Percentiles rank a stretch among this genome's conserved stretches.
Evolutionary conservation across 2,113 vertebrate genomes (phyloP).

Genomic region (Athene cunicularia): DNA sequence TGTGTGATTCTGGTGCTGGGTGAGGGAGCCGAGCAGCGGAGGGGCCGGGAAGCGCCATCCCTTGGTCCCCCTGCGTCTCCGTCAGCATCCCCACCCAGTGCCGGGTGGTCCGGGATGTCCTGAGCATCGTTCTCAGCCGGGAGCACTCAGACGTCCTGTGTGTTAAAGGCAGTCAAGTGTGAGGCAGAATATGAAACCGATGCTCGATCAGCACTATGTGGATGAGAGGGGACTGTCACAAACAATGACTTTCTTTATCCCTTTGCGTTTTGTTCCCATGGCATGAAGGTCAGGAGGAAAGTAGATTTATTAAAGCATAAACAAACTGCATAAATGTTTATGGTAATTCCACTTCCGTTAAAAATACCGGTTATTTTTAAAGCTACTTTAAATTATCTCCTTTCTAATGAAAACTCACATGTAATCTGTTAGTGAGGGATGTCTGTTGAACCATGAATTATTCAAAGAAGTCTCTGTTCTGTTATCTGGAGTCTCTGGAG

Average conservation of each 20-base stretch:
- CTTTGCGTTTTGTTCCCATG: conserved; percentile 73
- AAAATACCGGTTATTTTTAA: conserved; percentile 81
- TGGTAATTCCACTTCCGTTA: conserved; percentile 80
- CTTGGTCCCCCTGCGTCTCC: background rate
- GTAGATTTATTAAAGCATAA: conserved; percentile 70
- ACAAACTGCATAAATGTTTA: conserved; percentile 80
- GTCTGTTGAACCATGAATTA: conserved; percentile 90
- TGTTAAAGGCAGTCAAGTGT: background rate
- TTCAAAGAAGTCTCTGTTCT: conserved; percentile 82
- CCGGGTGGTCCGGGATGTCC: background rate
- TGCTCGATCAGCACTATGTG: background rate
- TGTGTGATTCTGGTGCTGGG: rapidly evolving
- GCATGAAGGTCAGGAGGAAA: conserved; percentile 79
- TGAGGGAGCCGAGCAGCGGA: background rate
- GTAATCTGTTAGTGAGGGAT: conserved; percentile 81
- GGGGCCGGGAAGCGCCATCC: background rate
- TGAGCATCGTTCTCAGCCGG: background rate
- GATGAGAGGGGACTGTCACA: background rate
- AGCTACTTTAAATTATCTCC: conserved; percentile 78
- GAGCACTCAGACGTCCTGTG: rapidly evolving
- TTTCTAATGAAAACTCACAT: conserved; percentile 87
- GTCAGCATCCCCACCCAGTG: background rate
- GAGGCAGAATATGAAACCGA: background rate
- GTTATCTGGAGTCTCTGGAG: conserved; percentile 86
- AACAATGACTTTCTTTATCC: conserved; percentile 72